Evolutionary conservation across 2,888 invertebrate genomes (phyloP), one percentile per base, ranked within the genome.

Genomic region (Caradrina clavipalpis): DNA sequence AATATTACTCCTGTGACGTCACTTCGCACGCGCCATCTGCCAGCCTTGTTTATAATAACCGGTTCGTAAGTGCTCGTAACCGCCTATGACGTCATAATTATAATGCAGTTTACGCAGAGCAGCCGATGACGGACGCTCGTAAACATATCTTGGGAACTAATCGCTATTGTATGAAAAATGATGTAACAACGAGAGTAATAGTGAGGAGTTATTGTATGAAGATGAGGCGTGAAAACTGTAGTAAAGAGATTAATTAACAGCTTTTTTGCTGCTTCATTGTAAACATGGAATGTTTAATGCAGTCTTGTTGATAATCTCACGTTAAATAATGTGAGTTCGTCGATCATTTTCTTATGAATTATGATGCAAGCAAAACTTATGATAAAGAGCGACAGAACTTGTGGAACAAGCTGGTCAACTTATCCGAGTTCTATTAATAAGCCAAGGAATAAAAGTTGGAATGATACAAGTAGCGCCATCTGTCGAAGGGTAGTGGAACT

Each of bases 401-500:
- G 15, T 45, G 42, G 17, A 45, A 17, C 17, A 5, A 45, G 15
- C 45, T 17, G 45, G 11, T 2, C 5, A 45, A 17, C 45, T 45
- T 5, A 45, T 17, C 45, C 0, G 45, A 17, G 1, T 45, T 17
- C 17, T 17, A 17, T 5, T 17, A 0, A 17, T 17, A 45, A 45
- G 17, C 17, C 45, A 45, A 45, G 17, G 45, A 15, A 45, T 45
- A 45, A 45, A 45, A 39, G 39, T 39, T 39, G 39, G 13, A 39
- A 47, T 26, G n/a, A 2, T 47, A 65, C 58, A 45, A n/a, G 17
- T 60, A 74, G 54, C 76, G 85, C 81, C 85, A 86, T 81, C 86
- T 86, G 54, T 26, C 54, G 49, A 0, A 73, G 79, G 86, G 86
- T 73, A 50, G 31, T 15, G 21, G 45, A 72, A 84, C 69, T 75